These are phyloP conservation scores for Bemisia tabaci DNA, from an alignment of 1,140 invertebrate species.

Conservation along the genomic window DNA sequence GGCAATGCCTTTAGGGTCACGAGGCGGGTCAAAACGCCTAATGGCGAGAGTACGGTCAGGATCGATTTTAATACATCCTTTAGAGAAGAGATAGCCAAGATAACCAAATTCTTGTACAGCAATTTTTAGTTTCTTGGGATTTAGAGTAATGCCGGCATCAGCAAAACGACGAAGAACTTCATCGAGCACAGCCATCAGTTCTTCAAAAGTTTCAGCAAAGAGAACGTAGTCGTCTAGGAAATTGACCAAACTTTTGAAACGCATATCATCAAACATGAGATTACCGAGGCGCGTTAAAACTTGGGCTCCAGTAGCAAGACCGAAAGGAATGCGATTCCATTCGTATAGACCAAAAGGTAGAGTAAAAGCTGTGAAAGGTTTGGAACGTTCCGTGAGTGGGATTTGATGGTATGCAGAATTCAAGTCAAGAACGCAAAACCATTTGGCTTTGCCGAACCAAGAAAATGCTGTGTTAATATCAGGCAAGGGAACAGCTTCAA, in stretches of 20 bases:
- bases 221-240: too few relatives aligned
- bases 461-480: too few relatives aligned
- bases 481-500: too few relatives aligned
- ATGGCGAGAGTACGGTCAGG: conserved; percentile 16
- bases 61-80: conserved; percentile 19
- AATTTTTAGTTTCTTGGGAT: conserved; percentile 25
- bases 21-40: conserved; percentile 18
- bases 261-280: too few relatives aligned
- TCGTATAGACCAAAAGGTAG: conserved; percentile 31
- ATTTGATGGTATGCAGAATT: too few relatives aligned
- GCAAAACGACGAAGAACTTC: conserved; percentile 7
- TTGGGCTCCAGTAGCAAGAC: conserved; percentile 30
- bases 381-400: too few relatives aligned
- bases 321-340: conserved; percentile 32
- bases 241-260: background rate
- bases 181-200: conserved; percentile 3
- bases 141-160: conserved; percentile 8
- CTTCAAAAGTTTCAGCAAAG: background rate
- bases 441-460: too few relatives aligned
- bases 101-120: conserved; percentile 23
- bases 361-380: conserved; percentile 34
- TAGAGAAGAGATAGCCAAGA: conserved; percentile 22
- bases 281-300: conserved; percentile 32
- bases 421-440: too few relatives aligned
- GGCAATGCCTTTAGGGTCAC: too few relatives aligned